phyloP scores from a whole-genome alignment of 1,140 invertebrate genomes.

The Glossosoma conforme region DNA sequence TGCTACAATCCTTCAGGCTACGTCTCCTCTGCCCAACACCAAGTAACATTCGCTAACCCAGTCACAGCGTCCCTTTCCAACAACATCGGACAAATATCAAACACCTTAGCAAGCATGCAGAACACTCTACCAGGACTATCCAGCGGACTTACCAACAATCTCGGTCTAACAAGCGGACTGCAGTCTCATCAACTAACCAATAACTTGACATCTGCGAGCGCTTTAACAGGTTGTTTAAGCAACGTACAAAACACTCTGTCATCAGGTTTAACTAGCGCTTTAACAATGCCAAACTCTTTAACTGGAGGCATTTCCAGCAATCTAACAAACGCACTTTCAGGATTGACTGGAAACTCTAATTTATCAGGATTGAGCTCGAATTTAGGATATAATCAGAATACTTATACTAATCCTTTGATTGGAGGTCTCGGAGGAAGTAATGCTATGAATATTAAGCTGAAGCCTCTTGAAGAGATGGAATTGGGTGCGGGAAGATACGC shows the following conservation, averaged over 20 bases:
- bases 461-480: constrained; percentile 64
- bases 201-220: constrained; percentile 33
- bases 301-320: constrained; percentile 43
- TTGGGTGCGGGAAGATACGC: constrained; percentile 54
- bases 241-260: constrained; percentile 44
- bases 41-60: constrained; percentile 52
- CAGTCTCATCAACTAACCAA: constrained; percentile 29
- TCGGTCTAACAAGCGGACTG: constrained; percentile 37
- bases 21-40: constrained; percentile 49
- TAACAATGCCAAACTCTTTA: constrained; percentile 41
- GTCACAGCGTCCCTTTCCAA: constrained; percentile 47
- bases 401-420: constrained; percentile 57
- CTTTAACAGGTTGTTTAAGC: constrained; percentile 43
- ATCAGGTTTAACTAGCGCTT: constrained; percentile 39
- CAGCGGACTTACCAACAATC: constrained; percentile 39
- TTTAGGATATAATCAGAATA: constrained; percentile 51
- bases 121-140: constrained; percentile 46
- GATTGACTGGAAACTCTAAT: constrained; percentile 44
- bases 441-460: constrained; percentile 59
- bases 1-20: constrained; percentile 42
- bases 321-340: constrained; percentile 34
- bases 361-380: constrained; percentile 46
- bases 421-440: constrained; percentile 40
- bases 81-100: constrained; percentile 48
- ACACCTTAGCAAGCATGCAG: constrained; percentile 45